phyloP scores from a whole-genome alignment of 2,888 invertebrate species.

The Campoletis raptor region DNA sequence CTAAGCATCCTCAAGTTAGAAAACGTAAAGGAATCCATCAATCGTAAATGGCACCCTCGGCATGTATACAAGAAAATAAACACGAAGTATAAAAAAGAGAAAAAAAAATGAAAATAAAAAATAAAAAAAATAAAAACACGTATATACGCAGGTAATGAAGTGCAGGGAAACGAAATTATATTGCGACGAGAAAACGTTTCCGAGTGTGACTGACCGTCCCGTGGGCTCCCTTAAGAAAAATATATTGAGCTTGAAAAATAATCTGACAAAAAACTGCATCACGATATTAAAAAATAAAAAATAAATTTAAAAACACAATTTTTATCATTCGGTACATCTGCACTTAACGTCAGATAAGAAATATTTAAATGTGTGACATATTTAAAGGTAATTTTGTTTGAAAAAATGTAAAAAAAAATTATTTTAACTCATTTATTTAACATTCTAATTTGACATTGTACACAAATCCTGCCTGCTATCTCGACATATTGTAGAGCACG shows the following conservation, averaged over 20 bases:
- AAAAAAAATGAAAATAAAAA: slow-evolving; percentile 49
- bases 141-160: slow-evolving; percentile 41
- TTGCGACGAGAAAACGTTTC: slow-evolving; percentile 1
- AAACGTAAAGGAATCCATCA: slow-evolving; percentile 53
- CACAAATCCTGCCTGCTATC: background rate
- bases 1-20: slow-evolving; percentile 46
- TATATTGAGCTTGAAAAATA: background rate
- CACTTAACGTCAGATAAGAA: background rate
- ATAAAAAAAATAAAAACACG: slow-evolving; percentile 7
- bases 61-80: slow-evolving; percentile 29
- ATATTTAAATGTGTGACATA: background rate
- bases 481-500: slow-evolving; percentile 38
- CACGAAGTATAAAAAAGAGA: slow-evolving; percentile 14
- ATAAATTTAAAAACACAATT: background rate
- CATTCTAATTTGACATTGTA: background rate
- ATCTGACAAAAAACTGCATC: background rate
- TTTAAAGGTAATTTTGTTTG: background rate
- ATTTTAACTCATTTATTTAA: background rate
- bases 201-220: slow-evolving; percentile 7
- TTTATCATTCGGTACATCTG: no score
- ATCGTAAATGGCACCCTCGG: slow-evolving; percentile 69
- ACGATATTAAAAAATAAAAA: slow-evolving; percentile 10
- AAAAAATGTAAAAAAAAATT: background rate
- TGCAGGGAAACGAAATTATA: slow-evolving; percentile 20
- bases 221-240: background rate